These are phyloP conservation scores for Sebastes cheni DNA, from an alignment of 2,797 vertebrate species.

Conservation along the genomic window DNA sequence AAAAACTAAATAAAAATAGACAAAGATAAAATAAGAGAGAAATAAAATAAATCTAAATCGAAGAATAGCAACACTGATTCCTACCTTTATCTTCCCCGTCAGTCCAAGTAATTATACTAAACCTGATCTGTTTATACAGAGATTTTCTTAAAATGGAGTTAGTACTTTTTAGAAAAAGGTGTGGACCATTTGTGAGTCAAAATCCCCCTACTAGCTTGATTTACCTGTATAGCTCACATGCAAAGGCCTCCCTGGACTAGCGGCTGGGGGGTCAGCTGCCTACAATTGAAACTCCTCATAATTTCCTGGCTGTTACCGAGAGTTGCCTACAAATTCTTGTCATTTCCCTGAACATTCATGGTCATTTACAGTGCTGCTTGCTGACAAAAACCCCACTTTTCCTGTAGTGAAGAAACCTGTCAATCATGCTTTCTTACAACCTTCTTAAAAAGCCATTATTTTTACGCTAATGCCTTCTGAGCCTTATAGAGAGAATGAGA, in stretches of 20 bases:
- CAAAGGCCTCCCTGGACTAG: too few species aligned
- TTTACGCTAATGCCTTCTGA: background rate
- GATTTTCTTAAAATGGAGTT: background rate
- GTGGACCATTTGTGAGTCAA: too few species aligned
- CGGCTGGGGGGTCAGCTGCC: background rate
- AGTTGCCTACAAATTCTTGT: background rate
- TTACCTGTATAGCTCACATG: too few species aligned
- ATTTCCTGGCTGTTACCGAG: background rate
- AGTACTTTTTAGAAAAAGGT: background rate
- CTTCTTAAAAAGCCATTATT: background rate
- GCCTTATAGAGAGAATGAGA: background rate
- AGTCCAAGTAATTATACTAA: background rate
- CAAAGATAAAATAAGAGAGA: too few species aligned
- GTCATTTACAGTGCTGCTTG: background rate
- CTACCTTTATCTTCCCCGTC: background rate
- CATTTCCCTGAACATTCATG: fast-evolving
- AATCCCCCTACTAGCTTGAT: too few species aligned
- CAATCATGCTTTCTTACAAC: background rate
- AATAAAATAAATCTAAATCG: background rate
- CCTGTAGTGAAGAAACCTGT: background rate
- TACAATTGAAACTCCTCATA: background rate
- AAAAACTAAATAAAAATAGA: too few species aligned
- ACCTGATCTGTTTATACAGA: too few species aligned
- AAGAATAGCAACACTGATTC: background rate
- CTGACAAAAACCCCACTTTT: background rate